Evolutionary conservation across 1,140 invertebrate genomes (phyloP).

Genomic region (Cotesia typhae): DNA sequence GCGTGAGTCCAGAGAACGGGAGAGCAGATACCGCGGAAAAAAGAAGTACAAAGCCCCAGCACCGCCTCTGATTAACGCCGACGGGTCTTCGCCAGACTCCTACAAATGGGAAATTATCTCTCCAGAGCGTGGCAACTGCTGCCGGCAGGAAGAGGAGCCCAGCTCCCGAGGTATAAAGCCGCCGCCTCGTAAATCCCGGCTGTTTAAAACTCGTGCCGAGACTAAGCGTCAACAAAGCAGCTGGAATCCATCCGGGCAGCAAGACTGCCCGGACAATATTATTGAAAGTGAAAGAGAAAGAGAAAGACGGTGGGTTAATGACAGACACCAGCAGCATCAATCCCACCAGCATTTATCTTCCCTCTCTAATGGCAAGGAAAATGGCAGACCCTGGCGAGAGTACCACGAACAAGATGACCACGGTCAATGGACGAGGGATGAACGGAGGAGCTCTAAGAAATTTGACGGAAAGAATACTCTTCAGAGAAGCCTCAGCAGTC

Average conservation of each 20-base stretch:
- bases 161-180: constrained; percentile 46
- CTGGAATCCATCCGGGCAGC: constrained; percentile 41
- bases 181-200: constrained; percentile 69
- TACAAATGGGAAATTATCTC: constrained; percentile 53
- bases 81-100: constrained; percentile 49
- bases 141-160: constrained; percentile 41
- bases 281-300: constrained; percentile 34
- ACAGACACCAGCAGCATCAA: constrained; percentile 16
- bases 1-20: constrained; percentile 48
- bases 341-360: too few relatives aligned
- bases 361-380: constrained; percentile 27
- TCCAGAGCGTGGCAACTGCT: constrained; percentile 42
- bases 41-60: constrained; percentile 75
- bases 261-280: constrained; percentile 24
- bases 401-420: constrained; percentile 38
- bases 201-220: constrained; percentile 79
- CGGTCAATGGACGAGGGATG: constrained; percentile 38
- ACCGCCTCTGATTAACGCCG: constrained; percentile 64
- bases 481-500: constrained; percentile 70
- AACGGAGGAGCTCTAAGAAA: constrained; percentile 38
- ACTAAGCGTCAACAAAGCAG: constrained; percentile 66
- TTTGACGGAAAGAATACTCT: constrained; percentile 54
- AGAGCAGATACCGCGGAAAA: constrained; percentile 63
- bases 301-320: constrained; percentile 34
- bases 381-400: constrained; percentile 39